Percentiles rank a stretch among this genome's conserved stretches.
phyloP scores from a whole-genome alignment of 2,888 invertebrate species.

The Tinea semifulvella region DNA sequence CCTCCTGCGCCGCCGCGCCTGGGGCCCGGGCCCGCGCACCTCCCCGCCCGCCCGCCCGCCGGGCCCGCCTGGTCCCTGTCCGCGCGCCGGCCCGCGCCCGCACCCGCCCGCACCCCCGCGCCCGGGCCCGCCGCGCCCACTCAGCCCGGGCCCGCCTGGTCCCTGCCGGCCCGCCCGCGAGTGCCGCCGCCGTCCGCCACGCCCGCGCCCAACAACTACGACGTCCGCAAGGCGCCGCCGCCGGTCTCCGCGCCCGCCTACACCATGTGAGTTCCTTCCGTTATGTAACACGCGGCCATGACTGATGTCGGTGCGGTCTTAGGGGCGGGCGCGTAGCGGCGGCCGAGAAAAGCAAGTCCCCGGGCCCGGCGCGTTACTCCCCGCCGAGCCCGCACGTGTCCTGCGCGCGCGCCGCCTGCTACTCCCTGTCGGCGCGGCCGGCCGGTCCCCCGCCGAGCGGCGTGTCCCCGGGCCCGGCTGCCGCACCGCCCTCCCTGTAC shows the following conservation, averaged over 20 bases:
- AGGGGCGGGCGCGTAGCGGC: conserved; percentile 25
- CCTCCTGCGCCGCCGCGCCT: conserved; percentile 51
- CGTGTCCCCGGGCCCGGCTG: conserved; percentile 44
- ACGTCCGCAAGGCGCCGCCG: conserved; percentile 35
- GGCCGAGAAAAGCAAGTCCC: conserved; percentile 37
- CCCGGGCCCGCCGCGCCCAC: conserved; percentile 28
- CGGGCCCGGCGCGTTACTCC: conserved; percentile 65
- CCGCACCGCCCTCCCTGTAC: conserved; percentile 60
- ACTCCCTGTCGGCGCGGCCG: conserved; percentile 42
- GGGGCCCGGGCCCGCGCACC: conserved; percentile 57
- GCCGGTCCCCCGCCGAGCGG: conserved; percentile 32
- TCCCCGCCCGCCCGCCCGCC: conserved; percentile 35
- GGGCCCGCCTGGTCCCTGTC: conserved; percentile 21
- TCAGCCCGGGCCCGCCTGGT: conserved; percentile 56
- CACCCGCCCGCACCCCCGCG: conserved; percentile 15
- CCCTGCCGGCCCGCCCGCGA: conserved; percentile 34
- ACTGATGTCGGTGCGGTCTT: not conserved
- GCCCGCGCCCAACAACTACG: conserved; percentile 8
- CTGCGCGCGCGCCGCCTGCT: conserved; percentile 35
- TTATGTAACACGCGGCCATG: not conserved
- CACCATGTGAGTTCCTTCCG: not conserved
- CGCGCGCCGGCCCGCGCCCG: conserved; percentile 16
- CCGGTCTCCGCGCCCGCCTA: conserved; percentile 49
- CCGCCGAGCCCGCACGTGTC: conserved; percentile 20
- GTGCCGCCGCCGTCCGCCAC: conserved; percentile 17